These are phyloP conservation scores for Tricholauxania praeusta DNA, from an alignment of 2,888 invertebrate genomes.

Conservation along the genomic window DNA sequence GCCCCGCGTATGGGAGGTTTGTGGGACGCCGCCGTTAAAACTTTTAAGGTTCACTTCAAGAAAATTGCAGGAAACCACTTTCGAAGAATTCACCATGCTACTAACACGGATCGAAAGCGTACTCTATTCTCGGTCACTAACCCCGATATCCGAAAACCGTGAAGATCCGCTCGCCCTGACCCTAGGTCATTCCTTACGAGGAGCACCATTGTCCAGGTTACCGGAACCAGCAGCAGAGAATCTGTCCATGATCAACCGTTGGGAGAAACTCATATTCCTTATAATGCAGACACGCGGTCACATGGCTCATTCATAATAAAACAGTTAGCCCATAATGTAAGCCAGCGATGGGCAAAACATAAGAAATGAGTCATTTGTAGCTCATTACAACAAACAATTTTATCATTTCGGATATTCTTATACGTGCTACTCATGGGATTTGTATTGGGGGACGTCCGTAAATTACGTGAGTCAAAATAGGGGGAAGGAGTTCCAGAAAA, in stretches of 20 bases:
- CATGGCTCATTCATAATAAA: constrained; percentile 19
- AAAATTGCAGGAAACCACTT: constrained; percentile 21
- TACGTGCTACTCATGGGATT: too few species aligned
- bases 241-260: constrained; percentile 4
- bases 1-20: constrained; percentile 40
- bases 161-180: constrained; percentile 24
- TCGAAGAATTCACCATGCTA: constrained; percentile 35
- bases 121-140: constrained; percentile 29
- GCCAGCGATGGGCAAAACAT: too few species aligned
- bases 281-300: too few species aligned
- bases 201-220: constrained; percentile 18
- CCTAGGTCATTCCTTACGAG: constrained; percentile 34
- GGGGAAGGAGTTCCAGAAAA: too few species aligned
- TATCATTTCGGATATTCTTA: too few species aligned
- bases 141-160: constrained; percentile 27
- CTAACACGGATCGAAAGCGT: constrained; percentile 25
- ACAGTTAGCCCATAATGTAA: too few species aligned
- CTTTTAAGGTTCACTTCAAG: constrained; percentile 33
- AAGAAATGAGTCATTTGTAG: too few species aligned
- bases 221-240: constrained; percentile 21
- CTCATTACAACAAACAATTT: too few species aligned
- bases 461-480: too few species aligned
- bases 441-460: too few species aligned
- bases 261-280: constrained; percentile 10
- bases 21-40: constrained; percentile 32